Evolutionary conservation across 53 echinoderm and acorn worm genomes (phyloP).

Genomic region (Actinopyga echinites): DNA sequence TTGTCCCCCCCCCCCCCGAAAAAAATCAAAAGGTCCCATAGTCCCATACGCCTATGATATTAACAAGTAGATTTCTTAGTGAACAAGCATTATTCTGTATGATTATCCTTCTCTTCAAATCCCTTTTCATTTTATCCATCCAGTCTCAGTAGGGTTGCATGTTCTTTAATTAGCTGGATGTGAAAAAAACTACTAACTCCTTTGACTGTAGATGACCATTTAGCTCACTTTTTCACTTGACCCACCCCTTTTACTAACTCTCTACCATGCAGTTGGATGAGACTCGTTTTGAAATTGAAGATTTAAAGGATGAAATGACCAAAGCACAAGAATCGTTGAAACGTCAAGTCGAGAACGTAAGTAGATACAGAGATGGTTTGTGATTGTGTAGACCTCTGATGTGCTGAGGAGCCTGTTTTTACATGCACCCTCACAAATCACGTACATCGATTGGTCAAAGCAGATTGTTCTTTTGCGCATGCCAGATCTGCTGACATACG

Average conservation of each 20-base stretch:
- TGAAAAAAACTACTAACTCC: too few relatives aligned
- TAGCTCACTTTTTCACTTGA: slow-evolving; percentile 21
- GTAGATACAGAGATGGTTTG: background rate
- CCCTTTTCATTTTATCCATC: background rate
- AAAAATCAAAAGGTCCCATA: background rate
- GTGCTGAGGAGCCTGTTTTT: too few relatives aligned
- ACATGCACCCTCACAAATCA: too few relatives aligned
- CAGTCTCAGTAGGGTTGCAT: too few relatives aligned
- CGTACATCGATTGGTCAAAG: too few relatives aligned
- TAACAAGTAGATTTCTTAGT: too few relatives aligned
- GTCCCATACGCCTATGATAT: too few relatives aligned
- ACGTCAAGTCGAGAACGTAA: slow-evolving; percentile 44
- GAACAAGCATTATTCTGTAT: background rate
- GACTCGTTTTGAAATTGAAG: slow-evolving; percentile 45
- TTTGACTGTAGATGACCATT: too few relatives aligned
- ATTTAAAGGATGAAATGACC: slow-evolving; percentile 48
- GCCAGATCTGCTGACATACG: too few relatives aligned
- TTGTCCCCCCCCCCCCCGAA: too few relatives aligned
- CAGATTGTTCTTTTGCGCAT: too few relatives aligned
- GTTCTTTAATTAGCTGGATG: too few relatives aligned
- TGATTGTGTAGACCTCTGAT: background rate
- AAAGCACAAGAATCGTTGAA: slow-evolving; percentile 35
- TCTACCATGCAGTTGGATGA: slow-evolving; percentile 42
- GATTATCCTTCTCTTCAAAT: background rate
- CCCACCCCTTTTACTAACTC: slow-evolving; percentile 44